These are phyloP conservation scores for Isichthys henryi DNA, from an alignment of 2,113 vertebrate species.

Conservation along the genomic window DNA sequence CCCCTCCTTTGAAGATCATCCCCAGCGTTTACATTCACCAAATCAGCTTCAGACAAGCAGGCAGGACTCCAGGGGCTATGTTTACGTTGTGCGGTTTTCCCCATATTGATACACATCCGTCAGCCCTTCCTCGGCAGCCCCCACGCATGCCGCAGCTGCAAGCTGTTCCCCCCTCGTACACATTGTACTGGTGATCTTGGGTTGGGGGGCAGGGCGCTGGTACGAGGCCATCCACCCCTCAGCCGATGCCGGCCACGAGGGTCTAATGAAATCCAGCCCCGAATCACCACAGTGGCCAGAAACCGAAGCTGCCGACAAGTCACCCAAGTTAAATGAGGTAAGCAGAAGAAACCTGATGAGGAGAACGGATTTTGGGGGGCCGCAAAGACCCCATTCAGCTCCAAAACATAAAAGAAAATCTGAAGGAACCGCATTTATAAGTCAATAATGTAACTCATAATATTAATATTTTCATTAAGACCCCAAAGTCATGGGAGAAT, in stretches of 20 bases:
- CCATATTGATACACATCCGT: conserved; percentile 42
- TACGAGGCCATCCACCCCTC: neutral
- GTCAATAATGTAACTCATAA: conserved; percentile 24
- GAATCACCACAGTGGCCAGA: neutral
- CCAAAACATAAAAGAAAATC: neutral
- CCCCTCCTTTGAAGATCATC: conserved; percentile 42
- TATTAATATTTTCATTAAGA: conserved; percentile 16
- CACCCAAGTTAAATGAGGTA: neutral
- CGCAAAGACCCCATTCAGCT: neutral
- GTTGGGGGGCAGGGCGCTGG: neutral
- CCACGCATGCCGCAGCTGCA: neutral
- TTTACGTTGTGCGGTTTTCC: conserved; percentile 40
- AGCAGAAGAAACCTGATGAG: conserved; percentile 1
- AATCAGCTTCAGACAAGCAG: conserved; percentile 42
- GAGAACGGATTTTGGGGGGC: neutral
- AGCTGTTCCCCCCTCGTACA: conserved; percentile 20
- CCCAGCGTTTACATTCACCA: conserved; percentile 50
- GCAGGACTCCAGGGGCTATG: conserved; percentile 41
- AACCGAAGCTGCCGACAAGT: neutral
- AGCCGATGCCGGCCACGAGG: neutral
- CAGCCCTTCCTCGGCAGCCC: conserved; percentile 27
- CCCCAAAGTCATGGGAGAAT: conserved; percentile 11
- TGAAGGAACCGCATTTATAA: conserved; percentile 1
- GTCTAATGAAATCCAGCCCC: neutral
- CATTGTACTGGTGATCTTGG: too few species aligned